These are phyloP conservation scores for Hyla sarda DNA, from an alignment of 2,113 vertebrate genomes.

Conservation along the genomic window DNA sequence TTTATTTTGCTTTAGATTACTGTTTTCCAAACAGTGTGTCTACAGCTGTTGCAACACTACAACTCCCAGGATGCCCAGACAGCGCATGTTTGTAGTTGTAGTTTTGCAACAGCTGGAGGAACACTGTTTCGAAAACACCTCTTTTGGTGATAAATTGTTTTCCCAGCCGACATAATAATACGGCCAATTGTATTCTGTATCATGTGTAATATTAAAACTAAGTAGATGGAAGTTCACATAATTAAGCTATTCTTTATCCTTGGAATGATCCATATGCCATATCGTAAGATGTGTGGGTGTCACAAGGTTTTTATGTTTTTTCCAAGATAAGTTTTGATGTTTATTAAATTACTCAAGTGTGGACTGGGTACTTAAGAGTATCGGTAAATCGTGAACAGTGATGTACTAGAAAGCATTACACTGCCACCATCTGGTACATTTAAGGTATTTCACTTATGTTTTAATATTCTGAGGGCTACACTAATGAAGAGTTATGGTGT, in stretches of 20 bases:
- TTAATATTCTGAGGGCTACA: background rate
- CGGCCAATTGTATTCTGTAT: background rate
- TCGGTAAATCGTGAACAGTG: background rate
- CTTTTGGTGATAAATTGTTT: background rate
- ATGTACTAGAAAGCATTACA: conserved; percentile 21
- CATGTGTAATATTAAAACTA: background rate
- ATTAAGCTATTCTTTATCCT: background rate
- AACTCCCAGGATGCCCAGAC: too few relatives aligned
- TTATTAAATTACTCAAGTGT: background rate
- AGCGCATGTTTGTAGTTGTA: too few relatives aligned
- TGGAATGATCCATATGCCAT: background rate
- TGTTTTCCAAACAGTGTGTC: too few relatives aligned
- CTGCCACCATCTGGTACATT: conserved; percentile 71
- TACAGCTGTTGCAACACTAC: too few relatives aligned
- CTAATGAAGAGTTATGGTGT: background rate
- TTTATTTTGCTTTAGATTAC: too few relatives aligned
- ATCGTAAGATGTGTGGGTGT: background rate
- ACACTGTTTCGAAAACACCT: too few relatives aligned
- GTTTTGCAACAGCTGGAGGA: too few relatives aligned
- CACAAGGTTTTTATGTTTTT: background rate
- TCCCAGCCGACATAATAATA: background rate
- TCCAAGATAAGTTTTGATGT: background rate
- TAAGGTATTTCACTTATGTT: conserved; percentile 4
- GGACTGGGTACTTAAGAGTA: background rate
- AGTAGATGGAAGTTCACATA: background rate